Conservation (phyloP, 2,888 invertebrate genomes). For the Listrodromus nycthemerus region DNA sequence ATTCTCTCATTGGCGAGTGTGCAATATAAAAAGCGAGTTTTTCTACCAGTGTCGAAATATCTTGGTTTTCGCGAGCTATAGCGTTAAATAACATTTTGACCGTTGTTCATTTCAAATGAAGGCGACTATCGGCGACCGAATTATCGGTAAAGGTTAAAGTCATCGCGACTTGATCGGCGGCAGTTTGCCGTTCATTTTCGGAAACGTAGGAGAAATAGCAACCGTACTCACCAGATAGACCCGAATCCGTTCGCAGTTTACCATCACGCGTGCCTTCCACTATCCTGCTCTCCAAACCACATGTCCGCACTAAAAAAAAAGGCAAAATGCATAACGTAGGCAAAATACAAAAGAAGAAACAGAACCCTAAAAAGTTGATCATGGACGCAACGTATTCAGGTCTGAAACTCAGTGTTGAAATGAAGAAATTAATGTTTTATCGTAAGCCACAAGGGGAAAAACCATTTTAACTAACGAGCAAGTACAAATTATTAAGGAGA, state of each 20-base stretch:
- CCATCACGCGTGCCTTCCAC: slow-evolving; percentile 72
- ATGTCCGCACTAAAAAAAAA: slow-evolving; percentile 69
- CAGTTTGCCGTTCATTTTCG: background rate
- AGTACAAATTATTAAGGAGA: slow-evolving; percentile 83
- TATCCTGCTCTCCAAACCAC: slow-evolving; percentile 75
- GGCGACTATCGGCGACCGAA: background rate
- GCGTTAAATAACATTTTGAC: slow-evolving; percentile 11
- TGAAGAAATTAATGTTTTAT: slow-evolving; percentile 76
- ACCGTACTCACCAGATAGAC: slow-evolving; percentile 40
- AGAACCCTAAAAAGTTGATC: slow-evolving; percentile 77
- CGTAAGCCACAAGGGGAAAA: slow-evolving; percentile 77
- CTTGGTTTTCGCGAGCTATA: slow-evolving; percentile 25
- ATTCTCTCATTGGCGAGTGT: slow-evolving; percentile 72
- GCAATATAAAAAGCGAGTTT: slow-evolving; percentile 75
- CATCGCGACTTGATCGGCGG: slow-evolving; percentile 36
- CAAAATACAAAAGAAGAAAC: slow-evolving; percentile 45
- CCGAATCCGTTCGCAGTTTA: slow-evolving; percentile 63
- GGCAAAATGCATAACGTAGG: slow-evolving; percentile 21
- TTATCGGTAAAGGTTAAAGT: background rate
- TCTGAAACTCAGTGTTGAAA: slow-evolving; percentile 80
- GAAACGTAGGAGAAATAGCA: background rate
- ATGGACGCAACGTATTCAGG: slow-evolving; percentile 81
- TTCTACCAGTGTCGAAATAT: slow-evolving; percentile 4
- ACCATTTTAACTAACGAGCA: slow-evolving; percentile 83
- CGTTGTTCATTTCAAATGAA: background rate